Conservation (phyloP, 1,140 invertebrate species). For the Papilio polytes region DNA sequence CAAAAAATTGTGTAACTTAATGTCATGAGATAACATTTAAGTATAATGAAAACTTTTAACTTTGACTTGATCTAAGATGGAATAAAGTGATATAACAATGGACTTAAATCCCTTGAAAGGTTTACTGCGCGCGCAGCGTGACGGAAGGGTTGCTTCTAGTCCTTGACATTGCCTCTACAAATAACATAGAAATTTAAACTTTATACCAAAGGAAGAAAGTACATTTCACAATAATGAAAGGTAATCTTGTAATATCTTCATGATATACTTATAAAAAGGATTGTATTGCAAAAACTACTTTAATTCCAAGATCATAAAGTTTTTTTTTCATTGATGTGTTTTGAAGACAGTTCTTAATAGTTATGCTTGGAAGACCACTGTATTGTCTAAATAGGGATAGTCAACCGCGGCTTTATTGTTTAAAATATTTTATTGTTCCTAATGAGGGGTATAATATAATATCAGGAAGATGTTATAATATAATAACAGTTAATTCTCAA, state of each 20-base stretch:
- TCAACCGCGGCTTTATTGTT: slow-evolving; percentile 59
- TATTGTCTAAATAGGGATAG: slow-evolving; percentile 66
- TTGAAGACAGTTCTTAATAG: slow-evolving; percentile 43
- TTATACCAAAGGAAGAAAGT: neutral
- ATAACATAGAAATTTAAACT: neutral
- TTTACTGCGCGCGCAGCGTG: slow-evolving; percentile 20
- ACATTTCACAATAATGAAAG: slow-evolving; percentile 51
- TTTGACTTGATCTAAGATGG: slow-evolving; percentile 23
- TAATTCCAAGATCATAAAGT: slow-evolving; percentile 38
- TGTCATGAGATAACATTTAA: neutral
- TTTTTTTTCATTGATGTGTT: slow-evolving; percentile 33
- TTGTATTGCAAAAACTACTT: neutral
- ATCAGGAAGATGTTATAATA: too few species aligned
- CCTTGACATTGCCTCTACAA: slow-evolving; percentile 5
- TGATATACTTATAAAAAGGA: neutral
- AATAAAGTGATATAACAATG: slow-evolving; percentile 26
- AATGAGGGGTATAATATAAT: too few species aligned
- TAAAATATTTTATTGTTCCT: too few species aligned
- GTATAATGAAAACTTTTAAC: neutral
- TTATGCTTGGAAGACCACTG: slow-evolving; percentile 73
- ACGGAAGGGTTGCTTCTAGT: slow-evolving; percentile 26
- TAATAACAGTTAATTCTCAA: too few species aligned
- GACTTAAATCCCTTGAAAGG: slow-evolving; percentile 16
- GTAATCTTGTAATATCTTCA: slow-evolving; percentile 38
- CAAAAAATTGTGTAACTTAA: slow-evolving; percentile 1